phyloP scores from a whole-genome alignment of 2,113 vertebrate species.

The Papio anubis region DNA sequence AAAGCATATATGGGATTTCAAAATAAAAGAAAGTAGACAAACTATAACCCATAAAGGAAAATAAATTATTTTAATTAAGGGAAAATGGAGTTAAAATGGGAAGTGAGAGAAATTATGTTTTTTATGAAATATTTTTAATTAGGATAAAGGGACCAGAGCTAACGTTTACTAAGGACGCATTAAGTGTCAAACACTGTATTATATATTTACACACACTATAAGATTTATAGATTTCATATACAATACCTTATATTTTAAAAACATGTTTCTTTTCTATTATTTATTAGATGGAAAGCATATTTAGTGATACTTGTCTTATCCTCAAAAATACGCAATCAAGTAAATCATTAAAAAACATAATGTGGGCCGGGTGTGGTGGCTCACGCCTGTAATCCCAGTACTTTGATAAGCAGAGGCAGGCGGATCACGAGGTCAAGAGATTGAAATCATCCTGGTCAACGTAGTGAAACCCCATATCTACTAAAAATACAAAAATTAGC shows the following conservation, averaged over 20 bases:
- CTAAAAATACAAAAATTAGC: too few species aligned
- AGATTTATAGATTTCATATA: background rate
- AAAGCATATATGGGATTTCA: slow-evolving; percentile 55
- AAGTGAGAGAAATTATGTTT: slow-evolving; percentile 26
- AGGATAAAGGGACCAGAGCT: background rate
- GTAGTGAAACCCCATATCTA: too few species aligned
- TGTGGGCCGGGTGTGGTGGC: too few species aligned
- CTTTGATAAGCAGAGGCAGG: too few species aligned
- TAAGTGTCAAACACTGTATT: background rate
- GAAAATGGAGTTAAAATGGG: slow-evolving; percentile 43
- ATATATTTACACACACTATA: background rate
- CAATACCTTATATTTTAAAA: background rate
- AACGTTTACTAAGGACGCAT: slow-evolving; percentile 19
- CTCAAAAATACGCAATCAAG: background rate
- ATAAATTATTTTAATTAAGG: slow-evolving; percentile 60
- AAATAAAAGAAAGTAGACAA: slow-evolving; percentile 55
- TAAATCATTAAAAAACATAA: background rate
- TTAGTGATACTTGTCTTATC: background rate
- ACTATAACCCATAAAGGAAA: slow-evolving; percentile 21
- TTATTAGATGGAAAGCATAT: background rate
- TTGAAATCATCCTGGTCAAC: too few species aligned
- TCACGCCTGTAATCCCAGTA: too few species aligned
- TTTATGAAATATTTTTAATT: slow-evolving; percentile 48
- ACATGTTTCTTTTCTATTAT: background rate
- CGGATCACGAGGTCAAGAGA: too few species aligned